These are phyloP conservation scores for Cantharis rufa DNA, from an alignment of 2,888 invertebrate species.

Conservation along the genomic window DNA sequence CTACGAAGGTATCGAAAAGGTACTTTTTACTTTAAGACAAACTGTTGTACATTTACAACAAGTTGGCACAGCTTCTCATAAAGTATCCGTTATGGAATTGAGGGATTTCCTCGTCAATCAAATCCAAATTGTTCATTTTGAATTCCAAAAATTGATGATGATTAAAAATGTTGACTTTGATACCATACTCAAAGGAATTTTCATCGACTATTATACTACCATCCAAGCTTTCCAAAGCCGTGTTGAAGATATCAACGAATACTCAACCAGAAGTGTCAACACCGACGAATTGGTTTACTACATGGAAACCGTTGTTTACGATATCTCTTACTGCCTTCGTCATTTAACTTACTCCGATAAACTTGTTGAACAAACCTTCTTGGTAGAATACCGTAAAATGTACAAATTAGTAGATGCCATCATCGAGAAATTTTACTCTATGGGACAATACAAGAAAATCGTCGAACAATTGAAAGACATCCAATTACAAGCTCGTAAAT, in stretches of 20 bases:
- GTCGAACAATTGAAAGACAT: constrained; percentile 8
- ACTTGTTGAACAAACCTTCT: background rate
- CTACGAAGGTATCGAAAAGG: background rate
- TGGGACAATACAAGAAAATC: constrained; percentile 1
- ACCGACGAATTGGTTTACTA: constrained; percentile 2
- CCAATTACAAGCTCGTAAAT: constrained; percentile 3
- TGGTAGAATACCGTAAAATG: constrained; percentile 11
- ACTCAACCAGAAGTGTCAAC: background rate
- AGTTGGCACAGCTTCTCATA: constrained; percentile 1
- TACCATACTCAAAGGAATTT: background rate
- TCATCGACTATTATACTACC: constrained; percentile 13
- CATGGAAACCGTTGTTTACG: constrained; percentile 6
- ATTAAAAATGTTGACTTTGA: background rate
- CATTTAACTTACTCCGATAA: background rate
- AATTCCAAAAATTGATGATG: constrained; percentile 14
- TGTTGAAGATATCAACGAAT: background rate
- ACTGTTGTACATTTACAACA: constrained; percentile 1
- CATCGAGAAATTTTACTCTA: constrained; percentile 6
- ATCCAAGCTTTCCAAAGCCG: constrained; percentile 5
- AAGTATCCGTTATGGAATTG: background rate
- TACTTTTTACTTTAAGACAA: background rate
- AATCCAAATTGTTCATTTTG: constrained; percentile 1
- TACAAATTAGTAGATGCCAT: constrained; percentile 5
- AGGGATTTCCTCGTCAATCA: constrained; percentile 4
- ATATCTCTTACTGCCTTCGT: constrained; percentile 2